Percentiles rank a stretch among this genome's conserved stretches.
Conservation (phyloP, 2,888 invertebrate genomes). For the Andrena minutula region DNA sequence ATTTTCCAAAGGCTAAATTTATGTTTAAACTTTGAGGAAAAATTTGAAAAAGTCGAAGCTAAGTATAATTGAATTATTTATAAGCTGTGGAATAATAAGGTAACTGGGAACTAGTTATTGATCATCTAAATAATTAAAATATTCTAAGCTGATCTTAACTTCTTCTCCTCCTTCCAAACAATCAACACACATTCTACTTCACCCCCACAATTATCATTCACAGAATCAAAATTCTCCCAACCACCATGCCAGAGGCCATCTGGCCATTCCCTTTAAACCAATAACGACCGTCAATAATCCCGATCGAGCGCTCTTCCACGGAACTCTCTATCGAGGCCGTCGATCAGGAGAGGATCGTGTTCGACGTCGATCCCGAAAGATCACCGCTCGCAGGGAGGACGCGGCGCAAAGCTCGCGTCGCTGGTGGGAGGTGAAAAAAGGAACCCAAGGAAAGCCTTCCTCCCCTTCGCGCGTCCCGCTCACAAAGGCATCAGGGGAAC, state of each 20-base stretch:
- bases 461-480: conserved; percentile 65
- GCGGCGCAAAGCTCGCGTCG: conserved; percentile 7
- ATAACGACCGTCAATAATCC: conserved; percentile 28
- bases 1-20: too few relatives aligned
- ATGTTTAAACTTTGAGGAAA: too few relatives aligned
- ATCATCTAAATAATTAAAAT: too few relatives aligned
- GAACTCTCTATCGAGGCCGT: conserved; percentile 54
- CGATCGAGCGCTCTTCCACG: conserved; percentile 38
- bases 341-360: conserved; percentile 62
- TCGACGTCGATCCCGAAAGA: conserved; percentile 61
- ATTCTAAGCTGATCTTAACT: too few relatives aligned
- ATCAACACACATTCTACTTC: neutral
- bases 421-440: conserved; percentile 45
- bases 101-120: too few relatives aligned
- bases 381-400: conserved; percentile 22
- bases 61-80: too few relatives aligned
- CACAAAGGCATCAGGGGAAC: conserved; percentile 75
- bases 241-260: too few relatives aligned
- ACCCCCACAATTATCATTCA: neutral
- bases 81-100: too few relatives aligned
- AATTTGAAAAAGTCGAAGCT: too few relatives aligned
- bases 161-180: too few relatives aligned
- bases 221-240: too few relatives aligned
- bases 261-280: conserved; percentile 17
- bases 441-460: conserved; percentile 61